These are phyloP conservation scores for Aspiorhynchus laticeps DNA, from an alignment of 2,113 vertebrate species.

Conservation along the genomic window DNA sequence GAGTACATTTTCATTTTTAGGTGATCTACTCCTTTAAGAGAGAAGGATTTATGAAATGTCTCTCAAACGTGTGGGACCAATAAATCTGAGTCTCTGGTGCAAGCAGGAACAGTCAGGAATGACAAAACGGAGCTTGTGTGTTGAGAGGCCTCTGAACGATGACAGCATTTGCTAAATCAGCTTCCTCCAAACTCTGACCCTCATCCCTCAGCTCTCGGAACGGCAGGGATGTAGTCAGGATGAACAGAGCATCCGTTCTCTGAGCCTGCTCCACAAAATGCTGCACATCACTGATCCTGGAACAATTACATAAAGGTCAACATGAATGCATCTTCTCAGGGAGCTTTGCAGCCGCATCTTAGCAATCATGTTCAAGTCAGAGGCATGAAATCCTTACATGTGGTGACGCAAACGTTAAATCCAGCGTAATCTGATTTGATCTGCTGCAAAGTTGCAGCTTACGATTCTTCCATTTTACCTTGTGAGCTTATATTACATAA, in stretches of 20 bases:
- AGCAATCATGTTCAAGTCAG: slow-evolving; percentile 2
- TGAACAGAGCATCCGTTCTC: slow-evolving; percentile 79
- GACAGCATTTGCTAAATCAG: slow-evolving; percentile 85
- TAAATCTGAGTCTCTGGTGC: slow-evolving; percentile 35
- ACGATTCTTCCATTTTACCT: slow-evolving; percentile 39
- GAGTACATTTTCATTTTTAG: neutral
- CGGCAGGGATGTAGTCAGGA: slow-evolving; percentile 86
- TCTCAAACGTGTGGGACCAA: neutral
- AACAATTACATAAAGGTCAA: neutral
- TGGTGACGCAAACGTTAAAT: slow-evolving; percentile 29
- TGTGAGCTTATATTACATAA: slow-evolving; percentile 70
- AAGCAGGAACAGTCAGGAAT: slow-evolving; percentile 67
- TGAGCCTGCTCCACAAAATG: slow-evolving; percentile 86
- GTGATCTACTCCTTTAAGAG: neutral
- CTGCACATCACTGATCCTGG: slow-evolving; percentile 87
- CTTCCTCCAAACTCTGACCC: slow-evolving; percentile 84
- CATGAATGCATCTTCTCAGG: neutral
- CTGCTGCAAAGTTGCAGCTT: slow-evolving; percentile 9
- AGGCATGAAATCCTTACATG: slow-evolving; percentile 34
- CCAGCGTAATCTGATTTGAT: slow-evolving; percentile 40
- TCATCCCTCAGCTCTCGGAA: slow-evolving; percentile 78
- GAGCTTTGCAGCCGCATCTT: neutral
- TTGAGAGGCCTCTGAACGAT: slow-evolving; percentile 86
- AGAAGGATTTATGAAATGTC: neutral
- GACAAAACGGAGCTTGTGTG: slow-evolving; percentile 78